A percentile compares a stretch with the other conserved stretches of the same genome.
Conservation (phyloP, 1,140 invertebrate species). For the Lepidurus couesii region DNA sequence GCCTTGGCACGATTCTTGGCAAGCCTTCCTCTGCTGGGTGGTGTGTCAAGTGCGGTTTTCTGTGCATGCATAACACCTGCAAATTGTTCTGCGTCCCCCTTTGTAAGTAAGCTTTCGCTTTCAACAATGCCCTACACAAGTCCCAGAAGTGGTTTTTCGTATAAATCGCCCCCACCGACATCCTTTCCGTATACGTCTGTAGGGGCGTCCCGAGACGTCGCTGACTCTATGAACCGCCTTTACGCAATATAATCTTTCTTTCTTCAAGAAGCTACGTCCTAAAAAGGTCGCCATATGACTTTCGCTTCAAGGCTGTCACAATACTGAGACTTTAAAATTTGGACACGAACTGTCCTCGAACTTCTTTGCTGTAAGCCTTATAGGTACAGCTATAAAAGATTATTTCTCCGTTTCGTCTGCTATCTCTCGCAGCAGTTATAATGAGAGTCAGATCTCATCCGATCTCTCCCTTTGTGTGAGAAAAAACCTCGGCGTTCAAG, state of each 20-base stretch:
- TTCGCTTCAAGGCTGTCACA: not conserved
- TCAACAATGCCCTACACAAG: not conserved
- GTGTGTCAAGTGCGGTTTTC: slow-evolving; percentile 2
- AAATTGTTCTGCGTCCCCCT: not conserved
- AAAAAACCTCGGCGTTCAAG: not conserved
- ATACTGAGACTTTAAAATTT: not conserved
- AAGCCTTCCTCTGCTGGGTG: not conserved
- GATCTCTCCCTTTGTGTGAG: not conserved
- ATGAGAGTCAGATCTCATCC: not conserved
- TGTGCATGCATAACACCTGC: not conserved
- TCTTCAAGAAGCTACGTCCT: not conserved
- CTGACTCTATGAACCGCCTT: not conserved
- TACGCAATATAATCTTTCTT: not conserved
- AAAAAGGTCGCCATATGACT: not conserved
- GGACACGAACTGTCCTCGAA: not conserved
- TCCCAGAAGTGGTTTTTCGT: not conserved
- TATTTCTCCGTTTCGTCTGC: not conserved
- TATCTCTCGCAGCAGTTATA: not conserved
- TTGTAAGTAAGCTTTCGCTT: not conserved
- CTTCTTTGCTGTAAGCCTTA: not conserved
- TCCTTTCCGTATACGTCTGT: not conserved
- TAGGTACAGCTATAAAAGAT: not conserved
- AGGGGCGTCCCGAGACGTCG: not conserved
- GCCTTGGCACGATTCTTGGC: not conserved
- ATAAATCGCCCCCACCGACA: not conserved